These are phyloP conservation scores for Meloidogyne floridensis DNA, from an alignment of 1,140 invertebrate species.

Conservation along the genomic window DNA sequence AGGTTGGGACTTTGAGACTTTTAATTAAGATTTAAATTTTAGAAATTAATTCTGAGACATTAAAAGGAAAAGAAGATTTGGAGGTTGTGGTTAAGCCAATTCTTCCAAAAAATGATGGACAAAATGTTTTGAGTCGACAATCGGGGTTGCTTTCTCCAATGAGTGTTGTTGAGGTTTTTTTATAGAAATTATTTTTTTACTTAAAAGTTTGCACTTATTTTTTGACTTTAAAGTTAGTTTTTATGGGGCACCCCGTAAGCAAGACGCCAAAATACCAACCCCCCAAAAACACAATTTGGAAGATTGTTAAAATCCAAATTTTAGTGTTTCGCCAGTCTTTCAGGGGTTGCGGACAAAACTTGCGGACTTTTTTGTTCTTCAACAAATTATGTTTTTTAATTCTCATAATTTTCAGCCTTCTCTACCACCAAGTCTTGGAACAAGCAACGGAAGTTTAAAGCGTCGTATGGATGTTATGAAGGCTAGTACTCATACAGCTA, in stretches of 20 bases:
- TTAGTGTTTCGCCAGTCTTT: no score
- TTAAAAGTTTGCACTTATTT: no score
- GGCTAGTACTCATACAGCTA: conserved; percentile 7
- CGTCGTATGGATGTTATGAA: background rate
- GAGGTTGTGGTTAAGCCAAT: background rate
- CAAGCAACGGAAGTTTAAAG: background rate
- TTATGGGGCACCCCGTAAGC: no score
- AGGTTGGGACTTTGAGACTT: background rate
- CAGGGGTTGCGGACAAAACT: no score
- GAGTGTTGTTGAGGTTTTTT: background rate
- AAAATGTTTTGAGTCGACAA: background rate
- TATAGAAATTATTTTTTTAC: background rate
- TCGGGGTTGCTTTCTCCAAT: background rate
- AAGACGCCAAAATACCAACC: no score
- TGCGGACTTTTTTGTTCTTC: no score
- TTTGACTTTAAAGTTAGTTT: no score
- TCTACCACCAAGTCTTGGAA: background rate
- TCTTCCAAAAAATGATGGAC: background rate
- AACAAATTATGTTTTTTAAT: background rate
- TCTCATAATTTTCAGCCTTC: background rate
- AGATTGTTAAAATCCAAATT: no score
- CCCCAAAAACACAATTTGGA: no score
- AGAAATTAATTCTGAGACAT: no score
- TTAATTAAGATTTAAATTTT: background rate
- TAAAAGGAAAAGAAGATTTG: background rate